Evolutionary conservation across 35 echinoderm and acorn worm species (phyloP).

Genomic region (Acanthaster planci): DNA sequence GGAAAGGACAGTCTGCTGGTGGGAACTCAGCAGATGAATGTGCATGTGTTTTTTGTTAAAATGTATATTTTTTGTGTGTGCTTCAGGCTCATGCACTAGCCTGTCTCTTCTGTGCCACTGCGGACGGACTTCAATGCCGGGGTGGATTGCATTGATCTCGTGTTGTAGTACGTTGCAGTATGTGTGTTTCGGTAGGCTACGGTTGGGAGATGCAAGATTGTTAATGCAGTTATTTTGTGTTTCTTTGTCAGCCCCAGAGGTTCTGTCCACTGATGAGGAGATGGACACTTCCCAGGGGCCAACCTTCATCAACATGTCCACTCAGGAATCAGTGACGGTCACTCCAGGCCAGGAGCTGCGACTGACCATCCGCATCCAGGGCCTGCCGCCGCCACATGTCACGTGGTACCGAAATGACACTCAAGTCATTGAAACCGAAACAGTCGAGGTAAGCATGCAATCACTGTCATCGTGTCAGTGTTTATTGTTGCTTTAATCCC

Average conservation of each 20-base stretch:
- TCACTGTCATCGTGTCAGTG: neutral
- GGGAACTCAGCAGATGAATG: too few relatives aligned
- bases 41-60: too few relatives aligned
- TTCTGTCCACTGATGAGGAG: slow-evolving; percentile 1
- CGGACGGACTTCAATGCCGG: too few relatives aligned
- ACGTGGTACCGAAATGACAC: slow-evolving; percentile 80
- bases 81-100: too few relatives aligned
- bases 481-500: neutral
- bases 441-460: slow-evolving; percentile 60
- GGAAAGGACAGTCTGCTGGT: too few relatives aligned
- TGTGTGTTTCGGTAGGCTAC: too few relatives aligned
- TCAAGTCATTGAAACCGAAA: slow-evolving; percentile 63
- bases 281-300: neutral
- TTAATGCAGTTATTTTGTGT: too few relatives aligned
- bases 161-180: too few relatives aligned
- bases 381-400: slow-evolving; percentile 68
- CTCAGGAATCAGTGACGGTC: slow-evolving; percentile 6
- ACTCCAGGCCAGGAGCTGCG: slow-evolving; percentile 59
- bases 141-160: too few relatives aligned
- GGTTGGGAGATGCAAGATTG: too few relatives aligned
- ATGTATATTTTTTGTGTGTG: too few relatives aligned
- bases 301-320: slow-evolving; percentile 7
- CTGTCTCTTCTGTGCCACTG: too few relatives aligned
- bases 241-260: neutral
- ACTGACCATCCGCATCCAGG: slow-evolving; percentile 67